Evolutionary conservation across 2,113 vertebrate genomes (phyloP).

Genomic region (Psophia crepitans): DNA sequence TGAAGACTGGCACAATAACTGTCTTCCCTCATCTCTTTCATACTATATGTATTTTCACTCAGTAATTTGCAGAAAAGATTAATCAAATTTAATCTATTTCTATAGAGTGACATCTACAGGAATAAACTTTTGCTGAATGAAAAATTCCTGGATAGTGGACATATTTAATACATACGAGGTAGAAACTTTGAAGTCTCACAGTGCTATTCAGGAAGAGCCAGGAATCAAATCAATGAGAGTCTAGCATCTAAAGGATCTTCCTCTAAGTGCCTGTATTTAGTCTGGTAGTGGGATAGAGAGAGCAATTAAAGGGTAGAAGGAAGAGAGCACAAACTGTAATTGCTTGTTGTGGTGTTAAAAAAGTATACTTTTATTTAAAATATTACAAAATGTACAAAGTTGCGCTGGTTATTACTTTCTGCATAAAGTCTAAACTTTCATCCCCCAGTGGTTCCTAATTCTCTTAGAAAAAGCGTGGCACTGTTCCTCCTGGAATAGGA

Average conservation of each 20-base stretch:
- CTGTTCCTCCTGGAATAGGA: neutral
- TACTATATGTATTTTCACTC: neutral
- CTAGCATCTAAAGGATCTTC: neutral
- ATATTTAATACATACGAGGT: neutral
- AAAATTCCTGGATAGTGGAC: neutral
- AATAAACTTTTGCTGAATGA: neutral
- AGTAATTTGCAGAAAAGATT: neutral
- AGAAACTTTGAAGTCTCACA: neutral
- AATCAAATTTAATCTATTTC: no score
- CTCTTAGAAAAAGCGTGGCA: neutral
- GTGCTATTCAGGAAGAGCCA: neutral
- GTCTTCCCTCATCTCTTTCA: neutral
- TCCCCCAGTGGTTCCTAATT: neutral
- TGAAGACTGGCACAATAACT: neutral
- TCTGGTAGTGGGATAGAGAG: neutral
- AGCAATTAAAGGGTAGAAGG: neutral
- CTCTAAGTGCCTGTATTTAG: neutral
- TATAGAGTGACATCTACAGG: neutral
- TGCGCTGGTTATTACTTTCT: neutral
- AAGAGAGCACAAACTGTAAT: neutral
- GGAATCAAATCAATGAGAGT: neutral
- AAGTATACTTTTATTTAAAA: neutral
- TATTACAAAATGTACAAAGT: neutral
- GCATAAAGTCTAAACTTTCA: neutral
- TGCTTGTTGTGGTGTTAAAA: neutral